Evolutionary conservation across 2,888 invertebrate genomes (phyloP).

Genomic region (Leptura quadrifasciata): DNA sequence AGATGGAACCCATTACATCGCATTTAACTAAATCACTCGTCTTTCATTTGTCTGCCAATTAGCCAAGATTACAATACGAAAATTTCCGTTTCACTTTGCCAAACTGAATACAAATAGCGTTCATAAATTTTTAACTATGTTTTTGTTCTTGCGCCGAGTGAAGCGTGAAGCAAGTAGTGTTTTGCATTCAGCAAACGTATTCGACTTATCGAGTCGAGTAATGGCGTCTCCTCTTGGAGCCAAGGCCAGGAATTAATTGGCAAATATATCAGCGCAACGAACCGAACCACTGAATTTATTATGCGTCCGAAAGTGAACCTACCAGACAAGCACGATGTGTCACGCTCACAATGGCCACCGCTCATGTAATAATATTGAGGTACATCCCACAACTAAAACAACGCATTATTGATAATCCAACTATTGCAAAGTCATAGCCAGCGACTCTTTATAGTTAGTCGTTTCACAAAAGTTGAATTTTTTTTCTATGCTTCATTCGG

Average conservation of each 20-base stretch:
- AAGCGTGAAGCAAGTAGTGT: constrained; percentile 23
- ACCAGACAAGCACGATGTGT: constrained; percentile 45
- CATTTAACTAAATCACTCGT: constrained; percentile 35
- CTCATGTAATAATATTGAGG: background rate
- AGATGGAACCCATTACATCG: constrained; percentile 33
- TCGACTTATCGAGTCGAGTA: constrained; percentile 39
- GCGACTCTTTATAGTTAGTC: too few species aligned
- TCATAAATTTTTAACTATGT: constrained; percentile 28
- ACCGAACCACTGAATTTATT: constrained; percentile 62
- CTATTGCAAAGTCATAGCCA: too few species aligned
- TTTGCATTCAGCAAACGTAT: constrained; percentile 41
- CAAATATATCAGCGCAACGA: constrained; percentile 64
- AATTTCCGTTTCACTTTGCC: constrained; percentile 16
- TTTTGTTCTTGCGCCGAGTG: constrained; percentile 28
- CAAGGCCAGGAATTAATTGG: constrained; percentile 65
- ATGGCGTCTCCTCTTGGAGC: constrained; percentile 33
- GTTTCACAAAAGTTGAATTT: too few species aligned
- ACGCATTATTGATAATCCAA: constrained; percentile 22
- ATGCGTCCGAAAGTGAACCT: constrained; percentile 57
- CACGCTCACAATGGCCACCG: constrained; percentile 32
- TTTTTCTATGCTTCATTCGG: too few species aligned
- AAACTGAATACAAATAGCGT: constrained; percentile 13
- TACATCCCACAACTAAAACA: constrained; percentile 17
- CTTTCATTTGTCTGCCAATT: constrained; percentile 36
- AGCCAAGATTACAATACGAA: constrained; percentile 34